phyloP scores from a whole-genome alignment of 2,888 invertebrate genomes.

The Celastrina argiolus region DNA sequence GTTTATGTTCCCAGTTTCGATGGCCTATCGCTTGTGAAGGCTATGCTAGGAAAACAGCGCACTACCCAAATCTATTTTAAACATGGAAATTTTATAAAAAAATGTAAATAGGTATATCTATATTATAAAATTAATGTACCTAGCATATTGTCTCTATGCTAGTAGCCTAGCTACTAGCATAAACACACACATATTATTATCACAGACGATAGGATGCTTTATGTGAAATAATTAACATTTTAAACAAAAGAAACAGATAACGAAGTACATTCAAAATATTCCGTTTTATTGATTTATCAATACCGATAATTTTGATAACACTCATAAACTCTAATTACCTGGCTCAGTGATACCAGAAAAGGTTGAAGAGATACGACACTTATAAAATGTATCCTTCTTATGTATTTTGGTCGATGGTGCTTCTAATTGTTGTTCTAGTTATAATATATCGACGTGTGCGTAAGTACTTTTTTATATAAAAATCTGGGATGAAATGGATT shows the following conservation, averaged over 20 bases:
- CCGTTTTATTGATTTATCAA: background rate
- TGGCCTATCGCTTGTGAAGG: too few relatives aligned
- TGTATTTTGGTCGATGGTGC: slow-evolving; percentile 41
- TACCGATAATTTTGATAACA: background rate
- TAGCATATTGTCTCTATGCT: too few relatives aligned
- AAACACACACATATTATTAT: background rate
- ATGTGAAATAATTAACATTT: background rate
- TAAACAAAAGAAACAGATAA: background rate
- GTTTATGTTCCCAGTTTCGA: too few relatives aligned
- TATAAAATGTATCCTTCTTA: slow-evolving; percentile 37
- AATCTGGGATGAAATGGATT: too few relatives aligned
- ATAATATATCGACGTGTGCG: slow-evolving; percentile 36
- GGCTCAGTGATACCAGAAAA: background rate
- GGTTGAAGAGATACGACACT: background rate
- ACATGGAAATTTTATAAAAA: too few relatives aligned
- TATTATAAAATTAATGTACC: background rate
- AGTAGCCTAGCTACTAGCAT: too few relatives aligned
- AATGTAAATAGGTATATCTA: too few relatives aligned
- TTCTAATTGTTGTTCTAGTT: slow-evolving; percentile 37
- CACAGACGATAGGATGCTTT: background rate
- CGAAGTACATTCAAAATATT: background rate
- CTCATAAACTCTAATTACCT: background rate
- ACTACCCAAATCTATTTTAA: too few relatives aligned
- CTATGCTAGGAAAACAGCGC: too few relatives aligned
- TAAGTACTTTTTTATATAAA: slow-evolving; percentile 36